Evolutionary conservation across 2,797 vertebrate species (phyloP).

Genomic region (Hydrocynus forskahlii): DNA sequence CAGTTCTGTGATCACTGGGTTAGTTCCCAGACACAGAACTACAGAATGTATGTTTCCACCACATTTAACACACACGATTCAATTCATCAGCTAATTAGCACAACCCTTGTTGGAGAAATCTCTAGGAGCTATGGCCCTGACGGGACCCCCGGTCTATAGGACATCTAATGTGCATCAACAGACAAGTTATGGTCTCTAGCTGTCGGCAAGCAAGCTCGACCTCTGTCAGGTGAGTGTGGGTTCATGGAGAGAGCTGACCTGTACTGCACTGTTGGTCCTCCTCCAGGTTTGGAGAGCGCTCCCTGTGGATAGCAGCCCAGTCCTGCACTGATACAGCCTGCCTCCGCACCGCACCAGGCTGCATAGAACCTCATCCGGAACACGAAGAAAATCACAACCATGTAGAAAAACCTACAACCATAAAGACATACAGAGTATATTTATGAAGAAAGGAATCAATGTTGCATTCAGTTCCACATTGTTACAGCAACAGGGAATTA

Average conservation of each 20-base stretch:
- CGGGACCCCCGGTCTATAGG: neutral
- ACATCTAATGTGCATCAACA: neutral
- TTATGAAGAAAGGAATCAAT: too few species aligned
- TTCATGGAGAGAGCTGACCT: conserved; percentile 65
- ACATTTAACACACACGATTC: too few species aligned
- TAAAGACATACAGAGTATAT: neutral
- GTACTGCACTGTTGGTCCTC: conserved; percentile 84
- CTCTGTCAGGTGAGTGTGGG: neutral
- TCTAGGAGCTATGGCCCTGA: too few species aligned
- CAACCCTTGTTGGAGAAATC: too few species aligned
- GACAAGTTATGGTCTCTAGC: neutral
- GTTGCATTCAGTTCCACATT: too few species aligned
- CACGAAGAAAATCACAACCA: conserved; percentile 87
- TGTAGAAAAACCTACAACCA: conserved; percentile 85
- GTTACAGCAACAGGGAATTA: too few species aligned
- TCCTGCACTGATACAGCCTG: conserved; percentile 86
- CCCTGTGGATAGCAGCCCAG: conserved; percentile 89
- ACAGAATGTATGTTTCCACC: too few species aligned
- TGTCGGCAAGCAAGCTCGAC: neutral
- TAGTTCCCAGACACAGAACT: too few species aligned
- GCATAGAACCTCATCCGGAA: conserved; percentile 94
- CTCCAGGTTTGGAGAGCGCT: conserved; percentile 84
- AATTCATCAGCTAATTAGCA: too few species aligned
- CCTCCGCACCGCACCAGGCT: conserved; percentile 89
- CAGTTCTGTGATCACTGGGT: too few species aligned